These are phyloP conservation scores for Chrysopa pallens DNA, from an alignment of 1,140 invertebrate genomes.

Conservation along the genomic window DNA sequence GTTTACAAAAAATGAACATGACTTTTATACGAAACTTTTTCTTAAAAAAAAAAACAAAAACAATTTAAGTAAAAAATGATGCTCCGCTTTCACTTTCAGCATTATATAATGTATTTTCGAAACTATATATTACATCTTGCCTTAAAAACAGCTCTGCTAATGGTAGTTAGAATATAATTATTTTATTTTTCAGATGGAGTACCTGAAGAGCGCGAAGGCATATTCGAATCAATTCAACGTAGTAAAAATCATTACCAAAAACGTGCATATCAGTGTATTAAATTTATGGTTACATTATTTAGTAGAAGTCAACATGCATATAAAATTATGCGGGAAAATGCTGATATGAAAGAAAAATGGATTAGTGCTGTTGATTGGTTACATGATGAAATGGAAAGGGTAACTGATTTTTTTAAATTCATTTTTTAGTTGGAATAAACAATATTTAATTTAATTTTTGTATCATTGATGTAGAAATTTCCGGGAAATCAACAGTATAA, in stretches of 20 bases:
- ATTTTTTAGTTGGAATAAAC: too few species aligned
- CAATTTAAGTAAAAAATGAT: too few species aligned
- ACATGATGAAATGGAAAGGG: conserved; percentile 81
- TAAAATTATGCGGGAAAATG: conserved; percentile 54
- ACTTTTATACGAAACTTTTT: too few species aligned
- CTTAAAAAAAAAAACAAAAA: too few species aligned
- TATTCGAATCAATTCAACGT: conserved; percentile 82
- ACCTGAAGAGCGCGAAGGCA: conserved; percentile 78
- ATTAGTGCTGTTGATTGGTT: conserved; percentile 79
- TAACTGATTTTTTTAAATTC: conserved; percentile 18
- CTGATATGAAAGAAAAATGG: conserved; percentile 74
- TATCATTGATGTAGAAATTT: conserved; percentile 11
- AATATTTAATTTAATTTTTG: not conserved
- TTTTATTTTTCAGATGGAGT: conserved; percentile 30
- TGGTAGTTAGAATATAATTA: not conserved
- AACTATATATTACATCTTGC: too few species aligned
- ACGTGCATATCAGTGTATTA: conserved; percentile 91
- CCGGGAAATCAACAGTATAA: conserved; percentile 39
- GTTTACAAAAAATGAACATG: too few species aligned
- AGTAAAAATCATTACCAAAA: conserved; percentile 93
- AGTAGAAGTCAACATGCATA: conserved; percentile 59
- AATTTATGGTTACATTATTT: conserved; percentile 83
- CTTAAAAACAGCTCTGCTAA: not conserved
- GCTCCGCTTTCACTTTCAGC: too few species aligned
- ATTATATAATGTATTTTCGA: too few species aligned